phyloP scores from a whole-genome alignment of 2,797 vertebrate genomes.

The Hemitrygon akajei region DNA sequence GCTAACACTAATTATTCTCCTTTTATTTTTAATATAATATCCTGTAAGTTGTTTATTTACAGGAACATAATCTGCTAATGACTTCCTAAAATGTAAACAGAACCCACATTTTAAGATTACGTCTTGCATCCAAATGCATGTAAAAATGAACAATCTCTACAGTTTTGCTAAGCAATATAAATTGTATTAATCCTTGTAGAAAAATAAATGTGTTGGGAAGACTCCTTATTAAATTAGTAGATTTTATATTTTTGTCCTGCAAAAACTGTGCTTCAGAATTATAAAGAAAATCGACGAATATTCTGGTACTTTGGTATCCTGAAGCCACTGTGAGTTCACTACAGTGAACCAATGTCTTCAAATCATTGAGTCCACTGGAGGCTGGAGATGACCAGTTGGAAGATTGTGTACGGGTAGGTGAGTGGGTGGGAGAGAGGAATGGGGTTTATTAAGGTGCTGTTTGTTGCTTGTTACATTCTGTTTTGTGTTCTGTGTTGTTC shows the following conservation, averaged over 20 bases:
- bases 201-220: conserved; percentile 22
- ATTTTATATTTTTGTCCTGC: neutral
- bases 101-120: conserved; percentile 37
- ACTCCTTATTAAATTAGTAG: neutral
- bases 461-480: too few relatives aligned
- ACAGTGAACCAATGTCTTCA: neutral
- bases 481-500: too few relatives aligned
- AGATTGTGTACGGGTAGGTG: too few relatives aligned
- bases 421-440: too few relatives aligned
- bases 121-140: neutral
- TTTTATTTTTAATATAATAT: conserved; percentile 62
- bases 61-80: conserved; percentile 52
- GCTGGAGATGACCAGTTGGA: too few relatives aligned
- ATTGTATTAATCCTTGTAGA: neutral
- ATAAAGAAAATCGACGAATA: neutral
- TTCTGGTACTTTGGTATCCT: neutral
- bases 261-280: neutral
- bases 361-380: too few relatives aligned
- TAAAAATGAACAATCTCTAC: neutral
- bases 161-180: neutral
- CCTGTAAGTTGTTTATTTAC: conserved; percentile 60
- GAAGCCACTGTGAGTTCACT: neutral
- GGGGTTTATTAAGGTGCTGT: too few relatives aligned
- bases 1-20: conserved; percentile 65
- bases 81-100: conserved; percentile 57